Conservation (phyloP, 2,888 invertebrate species). For the Saturnia pavonia region DNA sequence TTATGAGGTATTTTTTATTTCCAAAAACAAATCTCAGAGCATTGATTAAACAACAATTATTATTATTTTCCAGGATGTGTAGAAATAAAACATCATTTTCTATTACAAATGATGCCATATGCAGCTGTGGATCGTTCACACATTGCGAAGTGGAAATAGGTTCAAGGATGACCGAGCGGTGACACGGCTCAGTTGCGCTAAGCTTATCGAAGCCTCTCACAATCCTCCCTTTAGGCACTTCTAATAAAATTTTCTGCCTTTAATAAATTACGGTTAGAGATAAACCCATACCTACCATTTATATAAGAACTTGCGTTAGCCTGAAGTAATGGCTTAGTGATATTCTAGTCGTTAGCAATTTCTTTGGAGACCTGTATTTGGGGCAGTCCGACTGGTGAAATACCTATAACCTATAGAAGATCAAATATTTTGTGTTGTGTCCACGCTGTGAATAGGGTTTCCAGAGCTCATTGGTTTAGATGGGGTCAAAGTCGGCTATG, state of each 20-base stretch:
- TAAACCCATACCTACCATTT: neutral
- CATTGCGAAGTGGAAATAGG: neutral
- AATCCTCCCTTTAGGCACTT: slow-evolving; percentile 34
- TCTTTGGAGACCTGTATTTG: no score
- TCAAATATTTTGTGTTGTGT: no score
- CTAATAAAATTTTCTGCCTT: slow-evolving; percentile 18
- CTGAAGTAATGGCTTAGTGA: neutral
- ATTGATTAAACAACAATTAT: no score
- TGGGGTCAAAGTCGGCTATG: no score
- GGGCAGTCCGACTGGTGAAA: no score
- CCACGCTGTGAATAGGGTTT: no score
- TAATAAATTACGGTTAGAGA: neutral
- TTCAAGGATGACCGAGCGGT: slow-evolving; percentile 26
- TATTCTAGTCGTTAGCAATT: neutral
- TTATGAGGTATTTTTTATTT: no score
- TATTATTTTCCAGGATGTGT: no score
- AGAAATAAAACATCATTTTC: no score
- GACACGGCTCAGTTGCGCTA: slow-evolving; percentile 16
- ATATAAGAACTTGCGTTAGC: neutral
- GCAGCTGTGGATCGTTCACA: neutral
- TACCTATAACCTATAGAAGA: no score
- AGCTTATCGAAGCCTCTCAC: slow-evolving; percentile 36
- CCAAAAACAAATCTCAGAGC: no score
- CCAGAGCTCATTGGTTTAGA: no score
- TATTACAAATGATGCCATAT: neutral